Conservation (phyloP, 2,888 invertebrate genomes). For the Artemia sp. region DNA sequence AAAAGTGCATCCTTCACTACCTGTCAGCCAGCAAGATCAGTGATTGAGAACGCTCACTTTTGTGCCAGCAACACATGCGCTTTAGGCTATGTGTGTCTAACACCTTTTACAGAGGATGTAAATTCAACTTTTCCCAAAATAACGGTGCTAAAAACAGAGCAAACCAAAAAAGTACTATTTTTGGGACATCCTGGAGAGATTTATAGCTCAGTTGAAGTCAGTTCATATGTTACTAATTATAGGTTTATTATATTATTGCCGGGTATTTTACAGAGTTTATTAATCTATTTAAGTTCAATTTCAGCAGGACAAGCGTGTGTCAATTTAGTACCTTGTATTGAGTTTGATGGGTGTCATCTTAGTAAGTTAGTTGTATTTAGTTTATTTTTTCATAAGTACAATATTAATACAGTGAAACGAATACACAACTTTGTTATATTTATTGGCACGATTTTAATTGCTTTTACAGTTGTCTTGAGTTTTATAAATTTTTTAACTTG, state of each 20-base stretch:
- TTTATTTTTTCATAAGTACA: background rate
- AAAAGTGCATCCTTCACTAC: background rate
- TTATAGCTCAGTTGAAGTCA: background rate
- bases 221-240: background rate
- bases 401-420: background rate
- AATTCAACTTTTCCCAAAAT: background rate
- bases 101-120: background rate
- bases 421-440: background rate
- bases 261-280: background rate
- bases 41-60: background rate
- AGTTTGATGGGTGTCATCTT: background rate
- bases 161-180: constrained; percentile 9
- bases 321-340: background rate
- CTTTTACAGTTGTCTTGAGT: background rate
- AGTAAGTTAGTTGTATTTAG: background rate
- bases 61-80: background rate
- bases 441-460: background rate
- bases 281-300: constrained; percentile 1
- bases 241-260: background rate
- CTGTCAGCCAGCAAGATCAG: constrained; percentile 4
- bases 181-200: constrained; percentile 8
- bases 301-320: constrained; percentile 12
- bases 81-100: background rate
- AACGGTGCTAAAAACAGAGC: background rate
- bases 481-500: background rate